Base-by-base conservation (phyloP, 2,797 vertebrate species). In the Labroides dimidiatus region DNA sequence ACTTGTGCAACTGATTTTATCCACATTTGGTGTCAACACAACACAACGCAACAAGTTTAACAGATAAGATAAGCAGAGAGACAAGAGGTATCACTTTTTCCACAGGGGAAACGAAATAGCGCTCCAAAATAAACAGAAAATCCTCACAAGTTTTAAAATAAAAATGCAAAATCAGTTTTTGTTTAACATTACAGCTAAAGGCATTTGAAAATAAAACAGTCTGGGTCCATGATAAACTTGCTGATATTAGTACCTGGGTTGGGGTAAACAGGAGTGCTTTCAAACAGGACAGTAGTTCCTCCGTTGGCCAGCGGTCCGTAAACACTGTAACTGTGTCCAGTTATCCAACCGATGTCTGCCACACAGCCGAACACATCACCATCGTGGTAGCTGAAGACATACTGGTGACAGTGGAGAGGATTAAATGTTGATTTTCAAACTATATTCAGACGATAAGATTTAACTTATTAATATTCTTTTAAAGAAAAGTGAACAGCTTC, bases 341-440 rank as follows among this genome's bases (percentile, higher is more conserved):
- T 99, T 75, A 99, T 96, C 98, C 98, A 99, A 64, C 98, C 97
- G 12, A 98, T 96, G 81, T 99, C 98, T 0, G 97, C 98, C 85
- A 99, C 93, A 48, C 98, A 99, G 82, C 96, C 95, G 4, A 97
- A 98, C 80, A 99, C 89, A 36, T 99, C 96, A 0, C 95, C 96
- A 24, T 96, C 94, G 13, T 91, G 92, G 92, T 96, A 95, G 91
- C 94, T 93, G 90, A 99, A 99, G 67, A 98, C 97, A 44, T 96
- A 95, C 98, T 99, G 76, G 7, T 7, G 43, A 77, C 13, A 33
- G 70, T 36, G 67, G 12, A 27, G 6, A 54, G 16, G 30, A 52
- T 33, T 33, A 33, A 33, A 33, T 33, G 1, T 14, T 4, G 64
- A 4, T 33, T 2, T 87, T 33, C 8, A 33, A 33, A 33, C 30